These are phyloP conservation scores for Cheilosia grossa DNA, from an alignment of 2,888 invertebrate species.

Conservation along the genomic window DNA sequence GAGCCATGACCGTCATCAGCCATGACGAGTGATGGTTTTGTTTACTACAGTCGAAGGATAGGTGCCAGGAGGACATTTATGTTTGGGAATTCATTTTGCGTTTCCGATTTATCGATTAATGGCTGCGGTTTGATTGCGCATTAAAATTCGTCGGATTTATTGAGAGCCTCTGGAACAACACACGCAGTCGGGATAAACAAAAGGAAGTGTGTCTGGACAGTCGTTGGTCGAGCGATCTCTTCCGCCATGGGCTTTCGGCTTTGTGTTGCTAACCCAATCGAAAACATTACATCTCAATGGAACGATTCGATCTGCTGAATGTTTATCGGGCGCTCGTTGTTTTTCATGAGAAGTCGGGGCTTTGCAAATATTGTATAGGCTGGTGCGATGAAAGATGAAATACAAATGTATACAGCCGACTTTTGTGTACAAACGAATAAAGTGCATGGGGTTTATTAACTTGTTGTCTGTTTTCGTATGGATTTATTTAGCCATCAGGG, in stretches of 20 bases:
- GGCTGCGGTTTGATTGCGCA: constrained; percentile 26
- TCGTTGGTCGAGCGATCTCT: constrained; percentile 11
- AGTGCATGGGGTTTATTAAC: constrained; percentile 27
- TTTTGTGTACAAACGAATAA: constrained; percentile 18
- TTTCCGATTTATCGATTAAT: constrained; percentile 9
- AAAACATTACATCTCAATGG: constrained; percentile 15
- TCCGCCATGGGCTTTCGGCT: constrained; percentile 19
- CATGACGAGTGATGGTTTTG: constrained; percentile 19
- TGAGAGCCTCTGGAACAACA: neutral
- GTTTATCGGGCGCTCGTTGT: neutral
- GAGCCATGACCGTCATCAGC: neutral
- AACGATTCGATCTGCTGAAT: constrained; percentile 24
- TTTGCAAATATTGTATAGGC: constrained; percentile 19
- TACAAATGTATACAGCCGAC: neutral
- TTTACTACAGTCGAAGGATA: neutral
- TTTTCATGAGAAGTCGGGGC: constrained; percentile 11
- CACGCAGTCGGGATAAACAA: constrained; percentile 1
- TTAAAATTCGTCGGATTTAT: constrained; percentile 26
- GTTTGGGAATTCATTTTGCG: neutral
- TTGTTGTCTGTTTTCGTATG: constrained; percentile 7
- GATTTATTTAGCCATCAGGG: neutral
- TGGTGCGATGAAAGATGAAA: neutral
- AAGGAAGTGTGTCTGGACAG: constrained; percentile 9
- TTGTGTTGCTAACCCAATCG: neutral
- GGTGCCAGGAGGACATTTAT: constrained; percentile 25